Evolutionary conservation across 1,140 invertebrate genomes (phyloP).

Genomic region (Drosophila kikkawai): DNA sequence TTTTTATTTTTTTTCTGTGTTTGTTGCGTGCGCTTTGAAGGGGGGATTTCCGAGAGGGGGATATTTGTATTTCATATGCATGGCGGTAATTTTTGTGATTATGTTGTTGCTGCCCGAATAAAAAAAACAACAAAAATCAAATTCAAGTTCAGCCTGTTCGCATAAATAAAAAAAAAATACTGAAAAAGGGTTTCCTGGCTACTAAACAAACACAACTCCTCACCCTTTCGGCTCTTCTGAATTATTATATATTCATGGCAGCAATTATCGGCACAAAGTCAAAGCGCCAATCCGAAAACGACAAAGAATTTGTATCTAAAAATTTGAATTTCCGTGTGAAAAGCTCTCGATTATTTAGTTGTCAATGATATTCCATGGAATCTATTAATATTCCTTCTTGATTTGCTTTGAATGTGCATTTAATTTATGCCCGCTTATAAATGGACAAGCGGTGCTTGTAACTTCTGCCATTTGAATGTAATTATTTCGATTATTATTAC

Average conservation of each 20-base stretch:
- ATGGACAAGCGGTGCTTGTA: slow-evolving; percentile 48
- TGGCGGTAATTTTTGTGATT: slow-evolving; percentile 82
- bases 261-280: slow-evolving; percentile 77
- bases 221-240: slow-evolving; percentile 40
- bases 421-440: slow-evolving; percentile 62
- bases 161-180: slow-evolving; percentile 42
- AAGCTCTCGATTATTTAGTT: slow-evolving; percentile 47
- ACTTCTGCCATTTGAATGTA: slow-evolving; percentile 53
- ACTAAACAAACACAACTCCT: slow-evolving; percentile 57
- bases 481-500: slow-evolving; percentile 58
- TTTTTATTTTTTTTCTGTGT: slow-evolving; percentile 56
- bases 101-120: slow-evolving; percentile 61
- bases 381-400: slow-evolving; percentile 36
- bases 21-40: slow-evolving; percentile 70
- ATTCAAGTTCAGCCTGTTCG: slow-evolving; percentile 80
- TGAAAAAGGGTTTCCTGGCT: slow-evolving; percentile 69
- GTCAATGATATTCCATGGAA: slow-evolving; percentile 50
- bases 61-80: slow-evolving; percentile 83
- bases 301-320: slow-evolving; percentile 34
- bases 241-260: slow-evolving; percentile 79
- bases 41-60: slow-evolving; percentile 40
- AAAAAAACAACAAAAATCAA: slow-evolving; percentile 27
- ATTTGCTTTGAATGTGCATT: slow-evolving; percentile 47
- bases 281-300: slow-evolving; percentile 49
- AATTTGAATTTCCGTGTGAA: slow-evolving; percentile 23